These are phyloP conservation scores for Spicauda simplicius DNA, from an alignment of 2,888 invertebrate species.

Conservation along the genomic window DNA sequence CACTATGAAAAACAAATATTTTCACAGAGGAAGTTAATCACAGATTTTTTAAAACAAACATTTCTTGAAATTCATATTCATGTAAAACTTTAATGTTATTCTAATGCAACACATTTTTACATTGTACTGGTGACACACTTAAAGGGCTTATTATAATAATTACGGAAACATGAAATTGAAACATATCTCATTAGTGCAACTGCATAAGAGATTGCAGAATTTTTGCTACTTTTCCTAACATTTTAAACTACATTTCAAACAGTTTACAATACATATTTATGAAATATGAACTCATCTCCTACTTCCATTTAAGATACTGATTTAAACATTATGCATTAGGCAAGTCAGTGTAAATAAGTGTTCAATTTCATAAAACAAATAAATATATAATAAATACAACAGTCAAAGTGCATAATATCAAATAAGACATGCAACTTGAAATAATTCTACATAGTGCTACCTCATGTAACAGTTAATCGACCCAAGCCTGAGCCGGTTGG, in stretches of 20 bases:
- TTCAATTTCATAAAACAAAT: constrained; percentile 34
- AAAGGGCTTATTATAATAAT: constrained; percentile 20
- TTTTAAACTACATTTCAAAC: constrained; percentile 50
- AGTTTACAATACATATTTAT: constrained; percentile 52
- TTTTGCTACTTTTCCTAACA: constrained; percentile 65
- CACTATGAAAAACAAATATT: not conserved
- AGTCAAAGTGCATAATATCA: constrained; percentile 43
- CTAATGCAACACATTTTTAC: constrained; percentile 30
- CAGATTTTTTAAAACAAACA: constrained; percentile 26
- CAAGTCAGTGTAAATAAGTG: constrained; percentile 48
- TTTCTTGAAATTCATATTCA: constrained; percentile 11
- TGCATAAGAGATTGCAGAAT: constrained; percentile 55
- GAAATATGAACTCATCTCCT: constrained; percentile 53
- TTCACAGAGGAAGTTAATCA: constrained; percentile 15
- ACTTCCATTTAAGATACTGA: constrained; percentile 43
- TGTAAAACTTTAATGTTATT: constrained; percentile 1
- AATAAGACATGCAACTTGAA: constrained; percentile 29
- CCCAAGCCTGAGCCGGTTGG: constrained; percentile 89
- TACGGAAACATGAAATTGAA: constrained; percentile 39
- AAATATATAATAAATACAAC: constrained; percentile 40
- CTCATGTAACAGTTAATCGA: constrained; percentile 59
- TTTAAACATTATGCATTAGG: constrained; percentile 48
- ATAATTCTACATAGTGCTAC: constrained; percentile 23
- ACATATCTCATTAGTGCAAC: constrained; percentile 46
- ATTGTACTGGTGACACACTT: constrained; percentile 35